phyloP scores from a whole-genome alignment of 2,113 vertebrate species.

The Scophthalmus maximus region DNA sequence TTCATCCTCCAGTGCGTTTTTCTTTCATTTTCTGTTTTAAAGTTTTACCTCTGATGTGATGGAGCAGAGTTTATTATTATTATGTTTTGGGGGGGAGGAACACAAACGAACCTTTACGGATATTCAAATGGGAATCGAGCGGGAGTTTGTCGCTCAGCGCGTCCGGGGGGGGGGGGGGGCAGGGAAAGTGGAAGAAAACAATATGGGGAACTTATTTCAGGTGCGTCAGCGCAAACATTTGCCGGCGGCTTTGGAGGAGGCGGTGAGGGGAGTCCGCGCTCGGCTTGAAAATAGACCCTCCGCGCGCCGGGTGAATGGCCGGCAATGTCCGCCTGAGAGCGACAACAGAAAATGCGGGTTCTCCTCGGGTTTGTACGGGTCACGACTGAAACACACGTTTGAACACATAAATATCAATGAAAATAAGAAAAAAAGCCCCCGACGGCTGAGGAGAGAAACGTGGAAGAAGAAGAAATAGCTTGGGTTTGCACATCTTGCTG shows the following conservation, averaged over 20 bases:
- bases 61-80: too few species aligned
- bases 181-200: slow-evolving; percentile 30
- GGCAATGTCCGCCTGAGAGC: slow-evolving; percentile 63
- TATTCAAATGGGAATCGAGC: too few species aligned
- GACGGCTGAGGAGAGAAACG: slow-evolving; percentile 50
- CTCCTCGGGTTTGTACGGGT: slow-evolving; percentile 72
- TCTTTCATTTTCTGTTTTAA: too few species aligned
- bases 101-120: too few species aligned
- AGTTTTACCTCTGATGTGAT: too few species aligned
- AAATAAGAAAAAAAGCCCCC: slow-evolving; percentile 15
- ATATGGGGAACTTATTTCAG: slow-evolving; percentile 45
- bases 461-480: slow-evolving; percentile 68
- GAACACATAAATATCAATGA: slow-evolving; percentile 74
- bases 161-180: not conserved
- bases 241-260: slow-evolving; percentile 55
- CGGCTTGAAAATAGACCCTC: slow-evolving; percentile 65
- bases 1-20: not conserved
- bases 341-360: slow-evolving; percentile 74
- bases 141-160: too few species aligned
- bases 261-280: slow-evolving; percentile 38
- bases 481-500: slow-evolving; percentile 70
- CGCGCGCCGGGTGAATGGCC: slow-evolving; percentile 64
- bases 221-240: slow-evolving; percentile 75
- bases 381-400: slow-evolving; percentile 75
- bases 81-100: too few species aligned